Percentiles rank a stretch among this genome's conserved stretches.
These are phyloP conservation scores for Crypturellus undulatus DNA, from an alignment of 2,113 vertebrate genomes.

Conservation along the genomic window DNA sequence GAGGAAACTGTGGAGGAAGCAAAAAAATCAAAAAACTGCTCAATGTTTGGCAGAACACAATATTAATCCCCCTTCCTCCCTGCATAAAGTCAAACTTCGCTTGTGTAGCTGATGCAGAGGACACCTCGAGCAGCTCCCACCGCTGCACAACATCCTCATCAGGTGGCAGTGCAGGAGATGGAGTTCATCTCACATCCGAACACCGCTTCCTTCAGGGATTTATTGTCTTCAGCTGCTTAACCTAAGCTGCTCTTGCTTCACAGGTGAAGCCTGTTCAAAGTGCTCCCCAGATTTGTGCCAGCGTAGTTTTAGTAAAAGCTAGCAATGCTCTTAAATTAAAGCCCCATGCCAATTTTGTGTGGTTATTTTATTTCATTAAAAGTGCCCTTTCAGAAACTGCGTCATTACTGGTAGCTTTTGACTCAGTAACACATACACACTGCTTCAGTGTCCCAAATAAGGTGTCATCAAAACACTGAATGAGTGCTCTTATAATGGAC, in stretches of 20 bases:
- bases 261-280: not conserved
- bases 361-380: too few relatives aligned
- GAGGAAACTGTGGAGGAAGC: not conserved
- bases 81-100: not conserved
- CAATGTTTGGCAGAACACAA: not conserved
- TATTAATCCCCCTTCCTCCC: not conserved
- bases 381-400: not conserved
- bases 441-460: not conserved
- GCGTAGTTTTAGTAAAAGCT: not conserved
- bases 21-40: not conserved
- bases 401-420: not conserved
- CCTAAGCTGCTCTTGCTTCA: not conserved
- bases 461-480: not conserved
- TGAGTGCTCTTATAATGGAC: not conserved
- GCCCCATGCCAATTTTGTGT: rapidly evolving
- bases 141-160: not conserved
- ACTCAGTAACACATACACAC: not conserved
- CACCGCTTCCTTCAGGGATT: not conserved
- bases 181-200: not conserved
- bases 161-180: not conserved
- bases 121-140: not conserved
- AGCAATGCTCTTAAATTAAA: not conserved
- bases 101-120: not conserved
- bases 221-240: not conserved
- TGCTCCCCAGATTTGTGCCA: not conserved